Evolutionary conservation across 2,797 vertebrate species (phyloP), one percentile per base, ranked within the genome.

Genomic region (Lutjanus campechanus): DNA sequence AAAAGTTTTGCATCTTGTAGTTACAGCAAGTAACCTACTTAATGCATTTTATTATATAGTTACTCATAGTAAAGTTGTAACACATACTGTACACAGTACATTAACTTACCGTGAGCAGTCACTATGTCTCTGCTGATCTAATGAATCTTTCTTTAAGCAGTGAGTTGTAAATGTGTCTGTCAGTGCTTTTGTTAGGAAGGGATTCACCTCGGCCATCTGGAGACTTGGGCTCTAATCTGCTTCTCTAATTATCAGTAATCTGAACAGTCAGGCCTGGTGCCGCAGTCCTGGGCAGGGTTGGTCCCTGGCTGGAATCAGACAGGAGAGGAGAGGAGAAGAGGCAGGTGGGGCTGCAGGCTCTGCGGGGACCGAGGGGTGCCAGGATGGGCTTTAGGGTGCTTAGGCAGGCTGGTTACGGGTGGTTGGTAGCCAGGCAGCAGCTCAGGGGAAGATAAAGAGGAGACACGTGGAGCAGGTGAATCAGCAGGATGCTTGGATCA

Each of bases 131-230:
- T 65, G 50, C 15, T 69, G 73, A 53, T 54, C 25, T 63, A 16
- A 60, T 46, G 56, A 11, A 15, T 69, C 44, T 65, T 41, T 20
- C 72, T 72, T 67, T 61, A 67, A 82, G 79, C 69, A 43, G 63
- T 2, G 58, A 76, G 74, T 69, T 69, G 76, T 82, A 76, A 73
- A 83, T 59, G 68, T 76, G 85, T 68, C 67, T 47, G 76, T 81
- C 49, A 19, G 53, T 36, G 63, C 56, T 79, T 69, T 80, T 49
- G 69, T 25, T 20, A 54, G 69, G 68, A 85, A 13, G 40, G 77
- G 89, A 88, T 92, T 91, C 90, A 92, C 91, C 86, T 90, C 19
- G 19, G 76, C 94, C 94, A 95, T 94, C 93, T 94, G 93, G 92
- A 90, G 85, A 85, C 76, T 69, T 68, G 73, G 61, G 59, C 79